Percentiles rank a stretch among this genome's conserved stretches.
phyloP scores from a whole-genome alignment of 1,140 invertebrate genomes.

The Bombus waltoni region DNA sequence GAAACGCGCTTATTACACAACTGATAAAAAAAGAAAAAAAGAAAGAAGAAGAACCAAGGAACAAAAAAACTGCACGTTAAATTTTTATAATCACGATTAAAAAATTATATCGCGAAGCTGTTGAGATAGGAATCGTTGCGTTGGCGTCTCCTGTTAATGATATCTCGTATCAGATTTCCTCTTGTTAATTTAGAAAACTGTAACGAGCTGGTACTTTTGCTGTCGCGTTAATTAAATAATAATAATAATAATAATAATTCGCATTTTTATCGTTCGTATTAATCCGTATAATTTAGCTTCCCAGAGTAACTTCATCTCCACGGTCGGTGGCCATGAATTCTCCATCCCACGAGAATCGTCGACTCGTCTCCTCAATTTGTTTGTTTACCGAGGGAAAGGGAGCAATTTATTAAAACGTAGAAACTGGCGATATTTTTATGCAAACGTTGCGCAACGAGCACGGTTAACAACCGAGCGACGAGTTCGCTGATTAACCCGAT shows the following conservation, averaged over 20 bases:
- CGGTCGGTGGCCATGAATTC: not conserved
- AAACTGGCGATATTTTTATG: not conserved
- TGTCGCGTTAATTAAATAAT: not conserved
- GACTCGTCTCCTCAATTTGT: not conserved
- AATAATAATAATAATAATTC: not conserved
- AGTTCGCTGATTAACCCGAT: slow-evolving; percentile 60
- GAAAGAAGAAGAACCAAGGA: too few species aligned
- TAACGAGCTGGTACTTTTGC: not conserved
- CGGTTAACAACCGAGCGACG: slow-evolving; percentile 67
- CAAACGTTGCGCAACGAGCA: slow-evolving; percentile 13
- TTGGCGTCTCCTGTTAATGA: not conserved
- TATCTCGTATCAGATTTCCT: not conserved
- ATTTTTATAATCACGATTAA: not conserved
- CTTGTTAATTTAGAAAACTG: not conserved
- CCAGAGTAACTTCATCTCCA: too few species aligned
- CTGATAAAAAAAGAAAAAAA: too few species aligned
- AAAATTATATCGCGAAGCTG: not conserved
- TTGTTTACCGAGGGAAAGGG: not conserved
- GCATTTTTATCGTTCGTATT: not conserved
- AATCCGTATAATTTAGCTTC: not conserved
- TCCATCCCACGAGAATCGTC: not conserved
- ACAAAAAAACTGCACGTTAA: not conserved
- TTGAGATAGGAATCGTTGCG: not conserved
- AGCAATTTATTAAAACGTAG: not conserved
- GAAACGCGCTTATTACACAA: too few species aligned